Base-by-base conservation (phyloP, 2,888 invertebrate genomes). In the Rugalucina vietnamica region DNA sequence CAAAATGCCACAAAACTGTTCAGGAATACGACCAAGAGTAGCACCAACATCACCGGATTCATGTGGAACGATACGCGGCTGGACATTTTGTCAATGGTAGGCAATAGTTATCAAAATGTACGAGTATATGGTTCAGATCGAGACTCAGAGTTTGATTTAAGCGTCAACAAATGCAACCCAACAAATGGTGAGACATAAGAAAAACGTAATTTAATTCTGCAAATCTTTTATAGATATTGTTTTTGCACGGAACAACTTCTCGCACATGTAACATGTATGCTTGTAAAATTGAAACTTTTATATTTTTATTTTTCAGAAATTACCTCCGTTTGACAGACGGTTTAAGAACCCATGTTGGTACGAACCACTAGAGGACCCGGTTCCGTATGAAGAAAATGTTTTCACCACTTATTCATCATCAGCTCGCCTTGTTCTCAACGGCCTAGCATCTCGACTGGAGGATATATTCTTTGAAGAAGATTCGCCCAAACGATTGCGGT, bases 401-500 rank as follows among this genome's bases (percentile, higher is more conserved):
- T 91, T 87, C 78, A 50, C 78, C 10, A 76, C 86, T 2, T 88
- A 88, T 50, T 91, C 90, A 0, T 85, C 80, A 12, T 73, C 83
- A 8, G 89, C 88, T 4, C 54, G 79, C 18, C 69, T 54, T 18
- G 74, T 79, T 29, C 79, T 86, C 21, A 57, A 60, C 27, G 43
- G 50, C n/a, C 74, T 86, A 60, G 78, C 82, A 27, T 69, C n/a
- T 21, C 12, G 21, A 18, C 27, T 37, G 69, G 27, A 75, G n/a
- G 60, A 50, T 32, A 50, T 79, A 12, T 54, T 86, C 65, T 65
- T 65, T 34, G 34, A 65, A 18, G 73, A 78, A 29, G 71, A 18
- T 0, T 72, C 54, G 24, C 72, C 79, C 76, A 57, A 77, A 83
- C 90, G 90, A 69, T 90, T 90, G 79, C 91, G 91, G 97, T 98